phyloP scores from a whole-genome alignment of 2,113 vertebrate genomes.

The Smithornis capensis region DNA sequence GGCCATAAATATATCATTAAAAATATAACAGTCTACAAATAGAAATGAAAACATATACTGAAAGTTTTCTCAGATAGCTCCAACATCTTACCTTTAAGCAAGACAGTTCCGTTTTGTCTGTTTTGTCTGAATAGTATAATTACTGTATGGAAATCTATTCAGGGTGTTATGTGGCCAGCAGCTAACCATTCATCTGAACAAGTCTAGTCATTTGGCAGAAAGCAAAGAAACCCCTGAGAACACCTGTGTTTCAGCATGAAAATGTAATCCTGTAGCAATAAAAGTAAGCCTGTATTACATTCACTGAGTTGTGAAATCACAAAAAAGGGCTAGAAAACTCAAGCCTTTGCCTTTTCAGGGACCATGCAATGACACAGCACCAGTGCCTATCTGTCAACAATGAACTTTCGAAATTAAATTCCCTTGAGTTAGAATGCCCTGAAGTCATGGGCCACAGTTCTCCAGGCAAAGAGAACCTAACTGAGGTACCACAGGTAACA shows the following conservation, averaged over 20 bases:
- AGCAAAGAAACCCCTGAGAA: background rate
- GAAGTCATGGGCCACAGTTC: background rate
- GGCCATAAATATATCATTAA: conserved; percentile 28
- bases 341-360: background rate
- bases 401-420: background rate
- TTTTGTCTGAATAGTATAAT: background rate
- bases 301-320: background rate
- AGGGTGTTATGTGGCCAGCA: background rate
- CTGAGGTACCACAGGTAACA: background rate
- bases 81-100: background rate
- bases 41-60: background rate
- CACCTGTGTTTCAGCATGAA: background rate
- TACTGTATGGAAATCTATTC: background rate
- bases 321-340: background rate
- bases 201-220: background rate
- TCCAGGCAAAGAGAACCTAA: background rate
- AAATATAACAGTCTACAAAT: background rate
- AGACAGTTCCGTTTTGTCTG: background rate
- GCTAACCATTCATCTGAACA: background rate
- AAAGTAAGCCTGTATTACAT: background rate
- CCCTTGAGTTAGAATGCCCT: background rate
- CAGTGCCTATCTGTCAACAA: accelerated
- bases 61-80: background rate
- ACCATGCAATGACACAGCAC: background rate
- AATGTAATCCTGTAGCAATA: background rate